Conservation (phyloP, 2,888 invertebrate genomes). For the Andrena hattorfiana region DNA sequence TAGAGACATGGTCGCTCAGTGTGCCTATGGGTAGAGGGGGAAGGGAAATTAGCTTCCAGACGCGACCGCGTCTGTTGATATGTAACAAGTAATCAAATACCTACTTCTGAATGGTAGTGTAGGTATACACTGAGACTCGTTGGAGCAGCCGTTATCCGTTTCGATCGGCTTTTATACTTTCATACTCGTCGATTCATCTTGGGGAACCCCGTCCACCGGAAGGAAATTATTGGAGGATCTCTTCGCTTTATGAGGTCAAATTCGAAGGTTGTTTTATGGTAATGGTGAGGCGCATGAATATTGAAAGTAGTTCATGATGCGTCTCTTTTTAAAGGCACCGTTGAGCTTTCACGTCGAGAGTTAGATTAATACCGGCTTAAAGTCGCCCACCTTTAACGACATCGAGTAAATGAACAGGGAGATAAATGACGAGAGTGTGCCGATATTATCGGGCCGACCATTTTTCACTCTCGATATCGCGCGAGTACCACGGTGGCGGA, state of each 20-base stretch:
- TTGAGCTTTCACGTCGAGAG: conserved; percentile 17
- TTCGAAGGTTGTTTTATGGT: conserved; percentile 51
- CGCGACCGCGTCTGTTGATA: too few species aligned
- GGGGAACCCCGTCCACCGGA: not conserved
- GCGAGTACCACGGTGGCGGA: conserved; percentile 24
- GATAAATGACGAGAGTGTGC: conserved; percentile 67
- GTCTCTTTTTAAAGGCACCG: conserved; percentile 21
- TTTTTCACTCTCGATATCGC: conserved; percentile 69
- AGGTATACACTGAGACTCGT: not conserved
- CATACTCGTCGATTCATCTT: not conserved
- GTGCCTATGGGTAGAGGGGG: too few species aligned
- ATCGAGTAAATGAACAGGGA: conserved; percentile 66
- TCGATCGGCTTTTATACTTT: not conserved
- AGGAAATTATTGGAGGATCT: conserved; percentile 14
- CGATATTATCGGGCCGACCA: conserved; percentile 70
- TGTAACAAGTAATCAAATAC: too few species aligned
- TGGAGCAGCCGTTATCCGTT: not conserved
- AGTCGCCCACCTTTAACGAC: conserved; percentile 60
- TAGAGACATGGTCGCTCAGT: too few species aligned
- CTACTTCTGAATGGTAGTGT: too few species aligned
- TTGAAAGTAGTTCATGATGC: conserved; percentile 48
- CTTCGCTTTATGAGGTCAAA: conserved; percentile 8
- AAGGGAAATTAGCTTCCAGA: too few species aligned
- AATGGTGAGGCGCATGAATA: conserved; percentile 45
- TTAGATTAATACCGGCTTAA: conserved; percentile 65